These are phyloP conservation scores for Melieria crassipennis DNA, from an alignment of 2,888 invertebrate genomes.

Conservation along the genomic window DNA sequence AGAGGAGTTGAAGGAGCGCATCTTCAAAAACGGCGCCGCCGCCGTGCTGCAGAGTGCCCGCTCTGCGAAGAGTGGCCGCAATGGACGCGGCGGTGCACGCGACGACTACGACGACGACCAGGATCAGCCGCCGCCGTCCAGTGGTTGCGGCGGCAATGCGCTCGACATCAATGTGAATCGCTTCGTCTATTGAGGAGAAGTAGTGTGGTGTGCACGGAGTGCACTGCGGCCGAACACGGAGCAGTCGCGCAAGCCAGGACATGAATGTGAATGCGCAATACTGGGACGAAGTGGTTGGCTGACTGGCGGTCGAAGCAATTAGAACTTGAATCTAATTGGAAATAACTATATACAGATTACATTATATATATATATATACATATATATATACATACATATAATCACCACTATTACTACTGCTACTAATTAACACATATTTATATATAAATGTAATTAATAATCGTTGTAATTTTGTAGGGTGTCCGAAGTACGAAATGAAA, in stretches of 20 bases:
- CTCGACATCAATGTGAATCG: conserved; percentile 61
- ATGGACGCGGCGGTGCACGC: conserved; percentile 47
- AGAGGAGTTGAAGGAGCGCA: conserved; percentile 57
- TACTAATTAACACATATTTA: conserved; percentile 15
- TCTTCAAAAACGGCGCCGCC: conserved; percentile 49
- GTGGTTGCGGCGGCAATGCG: conserved; percentile 62
- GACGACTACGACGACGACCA: conserved; percentile 60
- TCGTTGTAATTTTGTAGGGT: conserved; percentile 1
- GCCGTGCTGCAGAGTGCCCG: conserved; percentile 36
- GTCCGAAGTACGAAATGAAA: neutral
- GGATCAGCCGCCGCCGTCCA: conserved; percentile 60
- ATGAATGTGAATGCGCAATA: no score
- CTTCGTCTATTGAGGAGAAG: conserved; percentile 52
- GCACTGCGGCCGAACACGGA: neutral
- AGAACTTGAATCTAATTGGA: neutral
- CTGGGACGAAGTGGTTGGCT: neutral
- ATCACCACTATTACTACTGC: neutral
- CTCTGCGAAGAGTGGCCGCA: conserved; percentile 40
- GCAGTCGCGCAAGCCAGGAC: no score
- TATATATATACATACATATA: conserved; percentile 14
- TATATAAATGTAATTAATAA: conserved; percentile 11
- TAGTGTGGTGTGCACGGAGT: neutral
- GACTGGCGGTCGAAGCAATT: neutral
- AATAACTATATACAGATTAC: neutral
- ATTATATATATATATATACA: conserved; percentile 19